These are phyloP conservation scores for Sparidentex hasta DNA, from an alignment of 2,797 vertebrate species.

Conservation along the genomic window DNA sequence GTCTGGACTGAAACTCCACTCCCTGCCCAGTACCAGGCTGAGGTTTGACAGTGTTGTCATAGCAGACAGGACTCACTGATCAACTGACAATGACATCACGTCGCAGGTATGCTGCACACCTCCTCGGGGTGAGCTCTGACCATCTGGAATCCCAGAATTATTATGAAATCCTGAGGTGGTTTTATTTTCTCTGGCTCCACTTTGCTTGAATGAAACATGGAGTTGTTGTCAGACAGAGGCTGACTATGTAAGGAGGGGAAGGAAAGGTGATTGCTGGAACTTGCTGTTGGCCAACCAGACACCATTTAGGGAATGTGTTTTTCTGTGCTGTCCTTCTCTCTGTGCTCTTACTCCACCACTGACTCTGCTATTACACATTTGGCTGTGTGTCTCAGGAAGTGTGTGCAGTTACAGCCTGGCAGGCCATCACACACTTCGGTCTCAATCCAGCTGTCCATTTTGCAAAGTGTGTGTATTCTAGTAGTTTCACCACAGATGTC, in stretches of 20 bases:
- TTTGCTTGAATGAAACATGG: conserved; percentile 9
- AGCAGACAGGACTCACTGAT: conserved; percentile 15
- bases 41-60: conserved; percentile 55
- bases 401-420: conserved; percentile 25
- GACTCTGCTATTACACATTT: conserved; percentile 38
- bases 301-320: conserved; percentile 44
- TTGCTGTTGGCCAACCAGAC: conserved; percentile 39
- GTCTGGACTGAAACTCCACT: conserved; percentile 63
- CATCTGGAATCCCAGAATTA: neutral
- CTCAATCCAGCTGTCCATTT: conserved; percentile 49
- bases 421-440: conserved; percentile 24
- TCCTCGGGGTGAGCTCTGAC: conserved; percentile 7
- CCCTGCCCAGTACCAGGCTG: conserved; percentile 40
- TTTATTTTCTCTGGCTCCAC: conserved; percentile 13
- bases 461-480: conserved; percentile 15
- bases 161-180: conserved; percentile 1
- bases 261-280: conserved; percentile 44
- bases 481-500: conserved; percentile 5
- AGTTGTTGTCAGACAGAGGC: neutral
- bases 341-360: conserved; percentile 34
- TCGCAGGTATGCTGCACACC: conserved; percentile 25
- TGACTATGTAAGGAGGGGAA: conserved; percentile 60
- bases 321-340: no score
- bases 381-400: conserved; percentile 29
- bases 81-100: conserved; percentile 48